These are phyloP conservation scores for Polydrusus tereticollis DNA, from an alignment of 2,888 invertebrate genomes.

Conservation along the genomic window DNA sequence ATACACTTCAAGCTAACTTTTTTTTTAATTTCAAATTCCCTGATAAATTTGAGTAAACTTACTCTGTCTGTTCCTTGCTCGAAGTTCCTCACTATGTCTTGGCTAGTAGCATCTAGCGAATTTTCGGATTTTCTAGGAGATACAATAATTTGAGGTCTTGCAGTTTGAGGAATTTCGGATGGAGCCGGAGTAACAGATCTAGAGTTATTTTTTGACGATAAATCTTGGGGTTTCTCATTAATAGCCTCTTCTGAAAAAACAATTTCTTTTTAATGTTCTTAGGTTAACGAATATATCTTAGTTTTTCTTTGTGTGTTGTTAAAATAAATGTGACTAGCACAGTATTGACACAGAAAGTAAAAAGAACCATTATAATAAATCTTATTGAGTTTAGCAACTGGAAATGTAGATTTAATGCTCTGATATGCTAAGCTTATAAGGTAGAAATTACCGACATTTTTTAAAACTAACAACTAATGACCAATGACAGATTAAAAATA, in stretches of 20 bases:
- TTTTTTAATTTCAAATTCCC: too few relatives aligned
- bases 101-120: slow-evolving; percentile 56
- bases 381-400: too few relatives aligned
- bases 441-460: too few relatives aligned
- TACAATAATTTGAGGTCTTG: slow-evolving; percentile 82
- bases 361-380: too few relatives aligned
- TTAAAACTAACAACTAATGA: too few relatives aligned
- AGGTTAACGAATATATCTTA: background rate
- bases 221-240: slow-evolving; percentile 57
- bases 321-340: background rate
- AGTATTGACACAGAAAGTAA: too few relatives aligned
- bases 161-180: slow-evolving; percentile 58
- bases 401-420: too few relatives aligned
- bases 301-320: background rate
- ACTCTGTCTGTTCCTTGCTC: slow-evolving; percentile 3
- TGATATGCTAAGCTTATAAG: too few relatives aligned
- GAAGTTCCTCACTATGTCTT: slow-evolving; percentile 50
- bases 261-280: background rate
- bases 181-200: slow-evolving; percentile 53
- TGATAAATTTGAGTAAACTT: too few relatives aligned
- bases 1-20: too few relatives aligned
- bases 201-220: slow-evolving; percentile 53
- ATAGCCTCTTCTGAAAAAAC: slow-evolving; percentile 52
- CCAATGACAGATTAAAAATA: too few relatives aligned
- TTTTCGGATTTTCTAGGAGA: slow-evolving; percentile 72